Conservation (phyloP, 53 echinoderm and acorn worm genomes). For the Crossaster papposus region DNA sequence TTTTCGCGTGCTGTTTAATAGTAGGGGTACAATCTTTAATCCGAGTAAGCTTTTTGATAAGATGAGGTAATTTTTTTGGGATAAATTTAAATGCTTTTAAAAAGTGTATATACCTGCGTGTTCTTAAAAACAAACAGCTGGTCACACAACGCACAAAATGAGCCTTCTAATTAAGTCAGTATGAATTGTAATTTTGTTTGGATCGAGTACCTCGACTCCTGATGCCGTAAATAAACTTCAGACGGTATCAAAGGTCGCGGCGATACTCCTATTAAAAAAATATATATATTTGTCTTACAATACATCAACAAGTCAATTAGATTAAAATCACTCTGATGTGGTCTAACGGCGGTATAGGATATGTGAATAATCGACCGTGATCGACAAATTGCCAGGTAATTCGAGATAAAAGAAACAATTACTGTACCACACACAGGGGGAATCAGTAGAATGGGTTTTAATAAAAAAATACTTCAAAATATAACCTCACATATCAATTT, state of each 20-base stretch:
- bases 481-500: too few species aligned
- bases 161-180: background rate
- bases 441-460: too few species aligned
- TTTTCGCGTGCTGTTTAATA: too few species aligned
- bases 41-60: too few species aligned
- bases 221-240: background rate
- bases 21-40: too few species aligned
- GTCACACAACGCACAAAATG: background rate
- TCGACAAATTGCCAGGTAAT: background rate
- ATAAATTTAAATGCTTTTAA: too few species aligned
- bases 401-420: background rate
- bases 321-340: background rate
- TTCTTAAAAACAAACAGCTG: too few species aligned
- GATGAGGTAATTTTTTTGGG: too few species aligned
- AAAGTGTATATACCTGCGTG: too few species aligned
- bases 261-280: background rate
- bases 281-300: background rate
- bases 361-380: background rate
- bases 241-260: background rate
- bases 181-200: background rate
- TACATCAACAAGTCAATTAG: conserved; percentile 4
- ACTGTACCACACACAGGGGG: background rate
- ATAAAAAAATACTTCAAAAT: too few species aligned
- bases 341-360: background rate
- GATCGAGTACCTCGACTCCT: background rate